Evolutionary conservation across 2,888 invertebrate species (phyloP).

Genomic region (Melieria crassipennis): DNA sequence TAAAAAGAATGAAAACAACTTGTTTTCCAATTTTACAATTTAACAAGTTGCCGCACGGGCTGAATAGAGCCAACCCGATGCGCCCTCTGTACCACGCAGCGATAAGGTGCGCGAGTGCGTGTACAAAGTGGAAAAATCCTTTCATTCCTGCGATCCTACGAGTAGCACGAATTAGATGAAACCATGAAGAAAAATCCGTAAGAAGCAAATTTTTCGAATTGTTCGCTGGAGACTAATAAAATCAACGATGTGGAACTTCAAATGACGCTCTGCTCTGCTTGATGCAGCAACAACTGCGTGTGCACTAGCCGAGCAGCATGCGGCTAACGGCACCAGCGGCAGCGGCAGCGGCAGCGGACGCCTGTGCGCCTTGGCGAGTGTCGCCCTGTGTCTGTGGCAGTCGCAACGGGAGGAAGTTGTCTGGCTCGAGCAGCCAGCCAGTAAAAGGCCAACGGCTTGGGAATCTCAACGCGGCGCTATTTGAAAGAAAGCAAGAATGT

Average conservation of each 20-base stretch:
- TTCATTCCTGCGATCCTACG: conserved; percentile 19
- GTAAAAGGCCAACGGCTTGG: background rate
- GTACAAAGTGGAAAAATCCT: conserved; percentile 50
- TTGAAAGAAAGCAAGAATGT: conserved; percentile 36
- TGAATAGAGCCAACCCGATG: too few species aligned
- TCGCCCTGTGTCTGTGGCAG: conserved; percentile 15
- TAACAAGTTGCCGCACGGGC: conserved; percentile 51
- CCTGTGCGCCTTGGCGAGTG: background rate
- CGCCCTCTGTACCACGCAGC: too few species aligned
- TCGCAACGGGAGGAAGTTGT: conserved; percentile 37
- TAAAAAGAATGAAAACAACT: conserved; percentile 63
- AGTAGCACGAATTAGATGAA: conserved; percentile 22
- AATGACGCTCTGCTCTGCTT: conserved; percentile 44
- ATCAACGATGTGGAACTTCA: conserved; percentile 66
- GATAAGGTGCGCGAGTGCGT: too few species aligned
- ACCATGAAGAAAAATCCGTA: conserved; percentile 37
- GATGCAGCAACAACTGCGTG: background rate
- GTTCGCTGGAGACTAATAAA: conserved; percentile 66
- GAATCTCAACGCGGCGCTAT: conserved; percentile 1
- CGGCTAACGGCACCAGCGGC: conserved; percentile 15
- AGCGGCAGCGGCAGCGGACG: conserved; percentile 8
- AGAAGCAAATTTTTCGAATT: conserved; percentile 63
- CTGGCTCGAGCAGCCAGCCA: conserved; percentile 23
- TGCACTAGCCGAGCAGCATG: background rate
- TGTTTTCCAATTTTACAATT: conserved; percentile 64